Evolutionary conservation across 2,888 invertebrate species (phyloP).

Genomic region (Bruchidius siliquastri): DNA sequence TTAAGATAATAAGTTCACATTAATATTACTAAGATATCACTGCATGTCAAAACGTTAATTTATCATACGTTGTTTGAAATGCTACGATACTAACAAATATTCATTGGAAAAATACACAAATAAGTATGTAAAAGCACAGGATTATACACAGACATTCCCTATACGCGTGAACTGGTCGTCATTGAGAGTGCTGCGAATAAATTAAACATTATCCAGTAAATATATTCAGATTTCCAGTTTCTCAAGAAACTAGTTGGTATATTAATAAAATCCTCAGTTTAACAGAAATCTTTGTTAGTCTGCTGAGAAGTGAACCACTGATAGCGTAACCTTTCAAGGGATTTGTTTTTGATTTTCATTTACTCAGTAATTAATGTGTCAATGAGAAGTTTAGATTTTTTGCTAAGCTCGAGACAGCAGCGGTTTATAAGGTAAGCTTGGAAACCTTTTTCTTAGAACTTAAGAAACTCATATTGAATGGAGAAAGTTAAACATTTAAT

Average conservation of each 20-base stretch:
- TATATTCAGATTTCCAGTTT: neutral
- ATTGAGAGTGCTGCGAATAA: neutral
- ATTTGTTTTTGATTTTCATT: constrained; percentile 9
- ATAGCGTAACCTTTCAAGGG: neutral
- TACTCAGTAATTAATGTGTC: constrained; percentile 40
- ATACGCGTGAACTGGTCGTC: neutral
- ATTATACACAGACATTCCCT: neutral
- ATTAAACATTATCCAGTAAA: neutral
- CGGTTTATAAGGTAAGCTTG: constrained; percentile 40
- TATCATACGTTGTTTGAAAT: too few species aligned
- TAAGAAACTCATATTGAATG: too few species aligned
- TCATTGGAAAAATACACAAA: neutral
- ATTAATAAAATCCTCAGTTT: neutral
- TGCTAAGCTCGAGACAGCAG: constrained; percentile 41
- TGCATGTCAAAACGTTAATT: too few species aligned
- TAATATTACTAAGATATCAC: too few species aligned
- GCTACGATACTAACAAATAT: neutral
- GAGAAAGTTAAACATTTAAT: too few species aligned
- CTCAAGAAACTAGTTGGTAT: neutral
- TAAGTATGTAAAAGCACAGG: neutral
- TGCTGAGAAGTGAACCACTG: neutral
- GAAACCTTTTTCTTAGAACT: neutral
- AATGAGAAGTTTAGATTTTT: constrained; percentile 45
- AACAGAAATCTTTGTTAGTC: neutral
- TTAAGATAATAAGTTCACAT: too few species aligned